Conservation (phyloP, 2,888 invertebrate genomes). For the Imbricaverruca yamaguchii region DNA sequence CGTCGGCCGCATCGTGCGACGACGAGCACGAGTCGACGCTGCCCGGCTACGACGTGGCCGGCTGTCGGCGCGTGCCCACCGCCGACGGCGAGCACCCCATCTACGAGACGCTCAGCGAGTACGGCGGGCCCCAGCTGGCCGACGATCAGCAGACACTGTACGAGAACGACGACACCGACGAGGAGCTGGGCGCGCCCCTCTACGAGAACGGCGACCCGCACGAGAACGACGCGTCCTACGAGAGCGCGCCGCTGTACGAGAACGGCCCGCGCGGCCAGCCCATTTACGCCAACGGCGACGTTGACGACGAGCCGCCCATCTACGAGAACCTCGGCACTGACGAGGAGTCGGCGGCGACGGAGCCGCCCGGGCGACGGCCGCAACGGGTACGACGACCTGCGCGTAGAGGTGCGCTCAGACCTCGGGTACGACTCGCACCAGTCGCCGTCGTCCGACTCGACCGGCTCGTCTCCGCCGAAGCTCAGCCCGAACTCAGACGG, state of each 20-base stretch:
- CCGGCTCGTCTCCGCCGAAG: not conserved
- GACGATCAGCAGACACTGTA: slow-evolving; percentile 3
- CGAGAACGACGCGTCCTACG: not conserved
- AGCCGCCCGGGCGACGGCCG: not conserved
- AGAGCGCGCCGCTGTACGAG: not conserved
- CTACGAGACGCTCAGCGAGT: slow-evolving; percentile 1
- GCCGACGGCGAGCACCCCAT: not conserved
- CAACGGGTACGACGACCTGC: not conserved
- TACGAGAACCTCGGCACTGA: not conserved
- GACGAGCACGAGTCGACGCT: not conserved
- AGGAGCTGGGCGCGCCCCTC: not conserved
- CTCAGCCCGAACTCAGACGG: not conserved
- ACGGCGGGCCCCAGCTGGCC: not conserved
- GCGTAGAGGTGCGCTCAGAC: not conserved
- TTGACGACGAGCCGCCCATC: not conserved
- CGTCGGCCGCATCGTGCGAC: not conserved
- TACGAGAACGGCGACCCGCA: not conserved
- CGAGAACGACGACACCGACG: slow-evolving; percentile 4
- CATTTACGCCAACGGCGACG: not conserved
- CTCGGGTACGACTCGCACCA: slow-evolving; percentile 14
- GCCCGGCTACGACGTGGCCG: slow-evolving; percentile 12
- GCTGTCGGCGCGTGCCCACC: not conserved
- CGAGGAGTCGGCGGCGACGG: not conserved
- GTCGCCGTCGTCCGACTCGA: not conserved
- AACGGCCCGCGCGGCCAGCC: not conserved